Conservation (phyloP, 2,113 vertebrate species). For the Eonycteris spelaea region DNA sequence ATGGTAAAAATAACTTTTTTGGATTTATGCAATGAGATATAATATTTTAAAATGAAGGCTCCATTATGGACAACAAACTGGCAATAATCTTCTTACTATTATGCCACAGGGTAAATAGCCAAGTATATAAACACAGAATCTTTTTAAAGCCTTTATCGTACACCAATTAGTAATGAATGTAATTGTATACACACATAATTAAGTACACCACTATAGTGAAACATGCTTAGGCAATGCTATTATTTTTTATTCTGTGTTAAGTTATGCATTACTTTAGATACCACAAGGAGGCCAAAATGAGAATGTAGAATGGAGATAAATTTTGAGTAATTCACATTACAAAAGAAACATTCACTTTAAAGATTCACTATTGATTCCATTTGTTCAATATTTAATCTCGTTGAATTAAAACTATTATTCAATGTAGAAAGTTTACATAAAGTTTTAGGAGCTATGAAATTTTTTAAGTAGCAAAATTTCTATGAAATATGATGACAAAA, state of each 20-base stretch:
- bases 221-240: neutral
- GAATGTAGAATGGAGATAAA: neutral
- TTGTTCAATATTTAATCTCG: neutral
- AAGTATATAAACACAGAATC: neutral
- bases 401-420: neutral
- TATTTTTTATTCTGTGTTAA: neutral
- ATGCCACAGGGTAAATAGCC: neutral
- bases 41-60: neutral
- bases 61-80: neutral
- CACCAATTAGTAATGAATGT: neutral
- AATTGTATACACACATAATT: neutral
- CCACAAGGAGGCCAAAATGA: neutral
- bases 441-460: neutral
- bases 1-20: neutral
- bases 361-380: neutral
- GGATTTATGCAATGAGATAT: neutral
- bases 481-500: neutral
- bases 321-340: neutral
- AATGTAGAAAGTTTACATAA: neutral
- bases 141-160: neutral
- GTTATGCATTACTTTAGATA: neutral
- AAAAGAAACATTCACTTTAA: neutral
- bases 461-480: constrained; percentile 1
- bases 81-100: neutral
- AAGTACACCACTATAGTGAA: neutral